Evolutionary conservation across 2,113 vertebrate species (phyloP).

Genomic region (Amblyornis subalaris): DNA sequence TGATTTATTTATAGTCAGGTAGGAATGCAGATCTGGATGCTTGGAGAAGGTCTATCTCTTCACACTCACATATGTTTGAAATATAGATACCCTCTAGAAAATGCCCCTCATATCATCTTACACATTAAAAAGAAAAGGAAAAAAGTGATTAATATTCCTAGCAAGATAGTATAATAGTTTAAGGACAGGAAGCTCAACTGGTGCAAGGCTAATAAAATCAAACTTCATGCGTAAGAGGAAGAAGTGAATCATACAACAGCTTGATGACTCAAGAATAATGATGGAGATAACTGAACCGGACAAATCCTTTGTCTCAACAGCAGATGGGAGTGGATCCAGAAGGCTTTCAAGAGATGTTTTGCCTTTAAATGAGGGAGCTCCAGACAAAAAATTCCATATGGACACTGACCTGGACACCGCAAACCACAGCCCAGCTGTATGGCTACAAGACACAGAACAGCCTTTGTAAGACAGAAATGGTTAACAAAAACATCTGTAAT

Average conservation of each 20-base stretch:
- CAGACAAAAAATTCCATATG: background rate
- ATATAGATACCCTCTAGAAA: background rate
- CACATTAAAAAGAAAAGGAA: background rate
- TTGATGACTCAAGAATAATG: slow-evolving; percentile 14
- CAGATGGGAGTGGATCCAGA: background rate
- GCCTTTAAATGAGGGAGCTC: background rate
- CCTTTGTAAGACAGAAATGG: background rate
- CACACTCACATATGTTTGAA: background rate
- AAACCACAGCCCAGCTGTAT: background rate
- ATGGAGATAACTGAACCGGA: background rate
- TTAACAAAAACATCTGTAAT: background rate
- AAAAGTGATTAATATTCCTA: background rate
- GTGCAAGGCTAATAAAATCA: slow-evolving; percentile 18
- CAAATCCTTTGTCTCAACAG: background rate
- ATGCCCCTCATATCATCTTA: background rate
- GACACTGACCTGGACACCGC: background rate
- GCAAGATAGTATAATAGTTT: background rate
- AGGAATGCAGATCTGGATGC: background rate
- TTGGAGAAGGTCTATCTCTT: background rate
- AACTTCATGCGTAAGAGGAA: background rate
- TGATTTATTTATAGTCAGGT: background rate
- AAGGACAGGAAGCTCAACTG: background rate
- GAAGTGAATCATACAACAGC: slow-evolving; percentile 8
- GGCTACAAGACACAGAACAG: background rate
- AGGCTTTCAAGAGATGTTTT: background rate